Base-by-base conservation (phyloP, 2,113 vertebrate species). In the Archilochus colubris region DNA sequence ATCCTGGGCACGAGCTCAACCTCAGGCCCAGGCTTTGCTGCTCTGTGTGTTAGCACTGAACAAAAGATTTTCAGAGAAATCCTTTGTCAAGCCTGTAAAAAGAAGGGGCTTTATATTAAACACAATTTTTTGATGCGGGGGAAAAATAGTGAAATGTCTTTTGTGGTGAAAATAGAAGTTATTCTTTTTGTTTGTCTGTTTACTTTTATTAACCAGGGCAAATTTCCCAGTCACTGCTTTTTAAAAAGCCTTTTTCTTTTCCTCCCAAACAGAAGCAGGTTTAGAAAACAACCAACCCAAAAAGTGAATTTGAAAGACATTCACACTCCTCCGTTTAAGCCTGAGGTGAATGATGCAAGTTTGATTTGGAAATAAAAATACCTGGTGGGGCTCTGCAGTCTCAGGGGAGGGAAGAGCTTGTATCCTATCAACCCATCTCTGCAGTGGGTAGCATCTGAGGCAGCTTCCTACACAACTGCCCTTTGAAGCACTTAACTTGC, bases 381-480 rank as follows among this genome's bases (percentile, higher is more conserved):
- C 44, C 25, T 0, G 0, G 21, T n/a, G 15, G 0, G 0, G 19
- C n/a, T 64, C 31, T 69, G 63, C 67, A 36, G 46, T 3, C 28
- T 14, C 38, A 44, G 14, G 58, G 40, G 19, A 62, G 81, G 64
- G 57, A 58, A 58, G 27, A 54, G 19, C 48, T 36, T 5, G 4
- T 0, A 1, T 64, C 25, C 69, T 33, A 10, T 72, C 31, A 24
- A 4, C 43, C 51, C 89, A 46, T 36, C 55, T 43, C 64, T 66
- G 63, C 40, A 31, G 80, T 0, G 7, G 63, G 79, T 50, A 75
- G 53, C 1, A 2, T 10, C 25, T 31, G 63, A 8, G 54, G 44
- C 85, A 50, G 70, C 82, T 73, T 78, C 72, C 91, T 19, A 27
- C 72, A 19, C 72, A 7, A 4, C 13, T 0, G 9, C 64, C 38